phyloP scores from a whole-genome alignment of 92 coral and sea anemone genomes.

The Hydrozoanthus gracilis region DNA sequence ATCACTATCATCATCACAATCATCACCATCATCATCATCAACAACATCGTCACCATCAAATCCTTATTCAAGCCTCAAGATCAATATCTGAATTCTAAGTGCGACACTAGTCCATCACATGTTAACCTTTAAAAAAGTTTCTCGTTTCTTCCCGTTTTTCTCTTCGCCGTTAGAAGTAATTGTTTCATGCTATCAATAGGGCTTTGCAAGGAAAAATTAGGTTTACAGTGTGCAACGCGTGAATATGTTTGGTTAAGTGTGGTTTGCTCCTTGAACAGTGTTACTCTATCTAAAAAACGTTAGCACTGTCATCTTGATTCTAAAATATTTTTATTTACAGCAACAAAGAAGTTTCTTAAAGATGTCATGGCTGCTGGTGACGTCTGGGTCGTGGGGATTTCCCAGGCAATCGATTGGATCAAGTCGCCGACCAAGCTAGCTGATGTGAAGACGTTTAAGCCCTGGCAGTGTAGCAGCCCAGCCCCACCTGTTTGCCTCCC shows the following conservation, averaged over 20 bases:
- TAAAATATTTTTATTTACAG: slow-evolving; percentile 30
- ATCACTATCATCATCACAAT: background rate
- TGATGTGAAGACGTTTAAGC: slow-evolving; percentile 55
- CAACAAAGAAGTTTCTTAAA: slow-evolving; percentile 54
- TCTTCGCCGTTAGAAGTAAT: no score
- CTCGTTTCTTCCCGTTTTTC: no score
- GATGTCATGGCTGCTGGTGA: slow-evolving; percentile 55
- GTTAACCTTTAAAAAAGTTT: no score
- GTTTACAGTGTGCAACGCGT: no score
- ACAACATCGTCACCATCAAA: background rate
- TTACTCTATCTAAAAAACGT: no score
- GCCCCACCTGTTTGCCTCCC: slow-evolving; percentile 65
- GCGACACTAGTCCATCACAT: no score
- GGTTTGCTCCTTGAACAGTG: no score
- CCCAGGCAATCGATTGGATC: slow-evolving; percentile 77
- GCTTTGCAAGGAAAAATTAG: no score
- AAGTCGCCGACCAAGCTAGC: slow-evolving; percentile 59
- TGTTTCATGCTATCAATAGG: no score
- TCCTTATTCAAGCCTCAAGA: background rate
- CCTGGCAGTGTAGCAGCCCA: slow-evolving; percentile 69
- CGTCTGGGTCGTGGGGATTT: slow-evolving; percentile 75
- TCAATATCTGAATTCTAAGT: no score
- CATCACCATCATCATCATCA: background rate
- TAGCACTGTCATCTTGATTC: no score
- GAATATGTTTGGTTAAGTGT: no score